Conservation (phyloP, 2,113 vertebrate species). For the Microcebus lehilahytsara region DNA sequence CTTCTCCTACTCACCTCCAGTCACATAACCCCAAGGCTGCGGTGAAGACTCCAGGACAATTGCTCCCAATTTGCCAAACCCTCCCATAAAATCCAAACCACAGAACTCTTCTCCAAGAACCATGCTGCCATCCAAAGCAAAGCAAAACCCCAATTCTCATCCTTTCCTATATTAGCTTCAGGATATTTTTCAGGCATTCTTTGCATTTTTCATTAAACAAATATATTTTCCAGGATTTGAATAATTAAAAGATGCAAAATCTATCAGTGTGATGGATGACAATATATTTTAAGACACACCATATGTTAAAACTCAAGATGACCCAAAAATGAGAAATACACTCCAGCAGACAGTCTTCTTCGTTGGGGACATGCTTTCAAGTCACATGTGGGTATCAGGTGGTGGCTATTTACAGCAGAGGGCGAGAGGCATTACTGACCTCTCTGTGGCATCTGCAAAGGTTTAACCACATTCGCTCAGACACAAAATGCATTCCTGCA, state of each 20-base stretch:
- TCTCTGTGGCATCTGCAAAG: not conserved
- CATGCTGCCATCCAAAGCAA: not conserved
- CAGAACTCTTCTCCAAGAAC: not conserved
- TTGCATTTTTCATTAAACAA: constrained; percentile 10
- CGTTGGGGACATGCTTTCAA: not conserved
- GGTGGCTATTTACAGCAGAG: not conserved
- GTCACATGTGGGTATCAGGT: not conserved
- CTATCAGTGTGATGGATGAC: not conserved
- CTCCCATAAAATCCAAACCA: not conserved
- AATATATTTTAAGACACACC: constrained; percentile 29
- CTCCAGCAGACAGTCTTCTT: not conserved
- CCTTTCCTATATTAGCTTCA: not conserved
- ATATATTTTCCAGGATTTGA: not conserved
- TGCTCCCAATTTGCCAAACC: not conserved
- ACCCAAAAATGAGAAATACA: not conserved
- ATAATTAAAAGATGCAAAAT: constrained; percentile 5
- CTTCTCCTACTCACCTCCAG: not conserved
- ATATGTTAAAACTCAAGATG: constrained; percentile 9
- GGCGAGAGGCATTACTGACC: not conserved
- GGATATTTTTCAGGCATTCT: not conserved
- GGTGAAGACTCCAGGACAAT: not conserved
- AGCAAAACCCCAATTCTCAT: not conserved
- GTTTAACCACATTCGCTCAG: not conserved
- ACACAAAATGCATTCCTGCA: not conserved
- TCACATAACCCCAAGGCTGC: not conserved